Evolutionary conservation across 2,797 vertebrate species (phyloP).

Genomic region (Poeciliopsis presidionis): DNA sequence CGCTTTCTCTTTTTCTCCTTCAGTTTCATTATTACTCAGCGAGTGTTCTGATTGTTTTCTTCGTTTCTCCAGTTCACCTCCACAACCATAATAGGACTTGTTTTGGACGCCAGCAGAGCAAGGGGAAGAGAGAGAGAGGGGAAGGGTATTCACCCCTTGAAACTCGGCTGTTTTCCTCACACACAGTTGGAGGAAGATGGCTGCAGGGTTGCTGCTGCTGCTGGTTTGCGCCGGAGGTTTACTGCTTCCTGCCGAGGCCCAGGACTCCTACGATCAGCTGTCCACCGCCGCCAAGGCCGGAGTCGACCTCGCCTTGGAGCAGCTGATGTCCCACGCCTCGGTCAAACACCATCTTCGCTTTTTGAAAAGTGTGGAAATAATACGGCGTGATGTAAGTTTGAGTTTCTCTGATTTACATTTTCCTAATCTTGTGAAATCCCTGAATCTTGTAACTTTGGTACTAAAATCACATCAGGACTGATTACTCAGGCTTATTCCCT

Average conservation of each 20-base stretch:
- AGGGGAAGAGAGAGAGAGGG: neutral
- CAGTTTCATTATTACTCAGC: conserved; percentile 13
- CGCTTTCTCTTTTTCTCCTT: neutral
- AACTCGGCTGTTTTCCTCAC: conserved; percentile 14
- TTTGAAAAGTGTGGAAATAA: conserved; percentile 59
- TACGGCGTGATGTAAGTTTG: conserved; percentile 65
- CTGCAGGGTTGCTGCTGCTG: conserved; percentile 60
- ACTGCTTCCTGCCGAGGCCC: conserved; percentile 47
- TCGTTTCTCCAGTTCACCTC: neutral
- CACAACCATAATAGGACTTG: conserved; percentile 60
- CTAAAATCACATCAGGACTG: neutral
- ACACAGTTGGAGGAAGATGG: conserved; percentile 68
- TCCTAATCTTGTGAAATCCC: neutral
- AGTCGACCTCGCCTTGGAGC: conserved; percentile 69
- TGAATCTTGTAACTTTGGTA: neutral
- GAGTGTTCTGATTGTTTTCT: neutral
- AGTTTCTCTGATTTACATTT: neutral
- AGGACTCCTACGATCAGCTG: conserved; percentile 56
- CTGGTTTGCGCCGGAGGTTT: conserved; percentile 59
- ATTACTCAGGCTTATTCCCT: neutral
- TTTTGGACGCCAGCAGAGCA: conserved; percentile 28
- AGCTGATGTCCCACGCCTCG: conserved; percentile 46
- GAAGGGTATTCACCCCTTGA: conserved; percentile 16
- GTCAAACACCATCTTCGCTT: conserved; percentile 73
- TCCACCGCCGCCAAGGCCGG: conserved; percentile 60